phyloP scores from a whole-genome alignment of 2,888 invertebrate species.

The Metalampra italica region DNA sequence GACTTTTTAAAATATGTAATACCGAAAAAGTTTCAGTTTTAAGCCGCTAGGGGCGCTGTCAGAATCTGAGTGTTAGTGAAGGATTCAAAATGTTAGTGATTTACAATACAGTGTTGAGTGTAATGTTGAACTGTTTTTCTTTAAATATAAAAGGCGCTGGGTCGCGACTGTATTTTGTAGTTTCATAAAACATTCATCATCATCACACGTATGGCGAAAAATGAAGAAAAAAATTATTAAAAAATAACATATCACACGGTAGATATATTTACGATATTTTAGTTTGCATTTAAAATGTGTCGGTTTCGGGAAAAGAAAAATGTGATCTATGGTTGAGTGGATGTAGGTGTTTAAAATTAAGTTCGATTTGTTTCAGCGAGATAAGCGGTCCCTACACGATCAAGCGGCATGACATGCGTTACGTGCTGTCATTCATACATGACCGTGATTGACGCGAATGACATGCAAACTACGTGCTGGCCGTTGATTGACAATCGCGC shows the following conservation, averaged over 20 bases:
- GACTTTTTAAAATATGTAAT: conserved; percentile 2
- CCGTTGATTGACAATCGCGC: too few species aligned
- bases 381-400: too few species aligned
- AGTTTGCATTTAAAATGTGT: conserved; percentile 44
- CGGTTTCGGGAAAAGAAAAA: conserved; percentile 5
- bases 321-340: conserved; percentile 7
- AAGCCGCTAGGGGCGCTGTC: too few species aligned
- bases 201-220: background rate
- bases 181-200: background rate
- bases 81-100: conserved; percentile 1
- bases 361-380: conserved; percentile 16
- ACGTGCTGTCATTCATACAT: too few species aligned
- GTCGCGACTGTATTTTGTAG: conserved; percentile 14
- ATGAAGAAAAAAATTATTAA: too few species aligned
- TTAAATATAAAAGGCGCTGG: conserved; percentile 15
- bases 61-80: background rate
- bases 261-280: conserved; percentile 22
- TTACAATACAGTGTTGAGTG: conserved; percentile 5
- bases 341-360: conserved; percentile 11
- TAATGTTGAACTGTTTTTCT: conserved; percentile 13
- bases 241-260: too few species aligned
- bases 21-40: conserved; percentile 1
- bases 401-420: too few species aligned
- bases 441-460: too few species aligned
- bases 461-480: too few species aligned